These are phyloP conservation scores for Crotalus viridis DNA, from an alignment of 2,113 vertebrate species.

Conservation along the genomic window DNA sequence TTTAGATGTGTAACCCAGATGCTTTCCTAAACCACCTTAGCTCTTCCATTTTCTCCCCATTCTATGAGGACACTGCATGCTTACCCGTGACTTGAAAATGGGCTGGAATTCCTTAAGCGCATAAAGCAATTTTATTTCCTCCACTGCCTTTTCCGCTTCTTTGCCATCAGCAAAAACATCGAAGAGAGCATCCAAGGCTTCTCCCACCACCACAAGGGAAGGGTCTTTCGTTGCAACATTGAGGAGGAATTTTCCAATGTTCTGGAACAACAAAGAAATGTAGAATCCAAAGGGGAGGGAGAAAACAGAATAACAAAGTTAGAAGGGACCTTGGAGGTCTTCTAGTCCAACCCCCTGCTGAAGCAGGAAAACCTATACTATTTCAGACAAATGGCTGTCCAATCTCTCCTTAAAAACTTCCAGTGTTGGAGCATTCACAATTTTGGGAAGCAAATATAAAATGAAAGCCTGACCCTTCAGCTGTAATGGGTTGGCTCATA, in stretches of 20 bases:
- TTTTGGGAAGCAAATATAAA: no score
- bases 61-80: background rate
- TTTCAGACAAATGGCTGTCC: no score
- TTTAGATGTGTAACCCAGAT: background rate
- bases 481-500: no score
- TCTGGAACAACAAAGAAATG: constrained; percentile 66
- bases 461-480: no score
- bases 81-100: constrained; percentile 89
- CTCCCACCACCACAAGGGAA: constrained; percentile 88
- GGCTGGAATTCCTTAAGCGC: constrained; percentile 88
- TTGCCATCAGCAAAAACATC: constrained; percentile 94
- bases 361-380: background rate
- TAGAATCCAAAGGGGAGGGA: background rate
- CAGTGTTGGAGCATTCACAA: no score
- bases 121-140: constrained; percentile 81
- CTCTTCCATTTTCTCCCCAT: background rate
- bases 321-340: background rate
- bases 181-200: constrained; percentile 92
- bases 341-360: background rate
- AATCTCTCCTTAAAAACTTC: no score
- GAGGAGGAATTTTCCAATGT: constrained; percentile 88
- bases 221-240: constrained; percentile 82
- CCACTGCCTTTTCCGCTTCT: constrained; percentile 84
- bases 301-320: background rate
- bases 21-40: background rate